A percentile compares a stretch with the other conserved stretches of the same genome.
phyloP scores from a whole-genome alignment of 2,797 vertebrate species.

The Rhabdomys pumilio region DNA sequence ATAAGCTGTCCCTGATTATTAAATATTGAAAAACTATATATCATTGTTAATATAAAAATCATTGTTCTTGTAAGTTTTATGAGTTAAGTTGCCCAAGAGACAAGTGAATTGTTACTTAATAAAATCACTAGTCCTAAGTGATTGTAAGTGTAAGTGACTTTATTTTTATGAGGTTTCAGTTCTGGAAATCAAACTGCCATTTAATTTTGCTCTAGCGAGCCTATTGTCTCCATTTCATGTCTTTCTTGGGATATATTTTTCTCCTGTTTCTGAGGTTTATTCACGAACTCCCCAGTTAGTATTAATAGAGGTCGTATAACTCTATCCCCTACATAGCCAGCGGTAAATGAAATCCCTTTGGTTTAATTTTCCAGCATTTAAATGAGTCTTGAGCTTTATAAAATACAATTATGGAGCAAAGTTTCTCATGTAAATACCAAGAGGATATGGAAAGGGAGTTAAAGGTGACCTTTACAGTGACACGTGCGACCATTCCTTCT shows the following conservation, averaged over 20 bases:
- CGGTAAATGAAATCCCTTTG: conserved; percentile 75
- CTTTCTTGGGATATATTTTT: conserved; percentile 78
- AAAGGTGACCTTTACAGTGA: conserved; percentile 77
- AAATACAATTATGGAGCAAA: conserved; percentile 76
- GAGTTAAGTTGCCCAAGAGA: conserved; percentile 28
- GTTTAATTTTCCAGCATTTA: conserved; percentile 68
- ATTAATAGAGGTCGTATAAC: conserved; percentile 79
- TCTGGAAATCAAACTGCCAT: conserved; percentile 69
- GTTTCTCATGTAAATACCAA: conserved; percentile 75
- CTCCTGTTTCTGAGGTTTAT: conserved; percentile 77
- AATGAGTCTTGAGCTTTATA: conserved; percentile 79
- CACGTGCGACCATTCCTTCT: conserved; percentile 60
- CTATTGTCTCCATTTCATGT: conserved; percentile 75
- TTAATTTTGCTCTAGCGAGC: conserved; percentile 67
- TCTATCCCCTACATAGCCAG: conserved; percentile 73
- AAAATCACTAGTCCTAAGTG: conserved; percentile 49
- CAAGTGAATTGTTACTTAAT: conserved; percentile 47
- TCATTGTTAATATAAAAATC: conserved; percentile 58
- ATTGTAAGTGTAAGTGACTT: conserved; percentile 71
- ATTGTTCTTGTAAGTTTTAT: conserved; percentile 56
- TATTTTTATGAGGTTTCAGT: conserved; percentile 69
- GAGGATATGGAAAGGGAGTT: conserved; percentile 66
- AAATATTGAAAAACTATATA: not conserved
- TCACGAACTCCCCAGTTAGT: conserved; percentile 77
- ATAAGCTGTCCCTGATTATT: not conserved